Evolutionary conservation across 2,797 vertebrate genomes (phyloP), one percentile per base, ranked within the genome.

Genomic region (Erethizon dorsatum): DNA sequence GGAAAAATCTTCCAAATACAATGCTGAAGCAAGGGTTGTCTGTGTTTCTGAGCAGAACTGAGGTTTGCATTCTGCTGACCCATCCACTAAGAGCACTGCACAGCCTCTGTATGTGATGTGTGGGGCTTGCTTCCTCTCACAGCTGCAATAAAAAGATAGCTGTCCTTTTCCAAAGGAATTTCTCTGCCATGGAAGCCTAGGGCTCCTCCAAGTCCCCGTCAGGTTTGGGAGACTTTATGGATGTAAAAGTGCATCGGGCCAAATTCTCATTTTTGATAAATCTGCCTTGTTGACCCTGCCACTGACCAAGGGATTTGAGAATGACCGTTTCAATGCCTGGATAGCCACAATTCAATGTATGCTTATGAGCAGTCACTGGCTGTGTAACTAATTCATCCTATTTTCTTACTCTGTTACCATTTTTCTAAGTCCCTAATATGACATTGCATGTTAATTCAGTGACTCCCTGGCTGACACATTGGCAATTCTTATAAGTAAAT

Each of bases 1-100:
- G 56, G 57, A 78, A 83, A 67, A 73, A 33, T 22, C 24, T 77
- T 92, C 73, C 52, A 56, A 86, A 45, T 95, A 31, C 7, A 0
- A 0, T 88, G 94, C 97, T 83, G 31, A 87, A 90, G 57, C 56
- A 69, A 92, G 87, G 96, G 82, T 92, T 98, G 54, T 96, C 33
- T 93, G 6, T 79, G 56, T 94, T 96, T 85, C 84, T 82, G 50
- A 65, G 78, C 88, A 69, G 78, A 90, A 61, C 41, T 73, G 83
- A 97, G 83, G 89, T 83, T 78, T 79, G 56, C 5, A 77, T 95
- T 90, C 47, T 92, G 28, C 75, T 88, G 57, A 13, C 8, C 0
- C n/a, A 54, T 59, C 73, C 1, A 86, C 54, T 18, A 91, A 91
- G n/a, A 93, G 33, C 28, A 83, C 75, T 91, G 91, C 85, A 89